phyloP scores from a whole-genome alignment of 2,888 invertebrate genomes.

The Lepidochitona cinerea region DNA sequence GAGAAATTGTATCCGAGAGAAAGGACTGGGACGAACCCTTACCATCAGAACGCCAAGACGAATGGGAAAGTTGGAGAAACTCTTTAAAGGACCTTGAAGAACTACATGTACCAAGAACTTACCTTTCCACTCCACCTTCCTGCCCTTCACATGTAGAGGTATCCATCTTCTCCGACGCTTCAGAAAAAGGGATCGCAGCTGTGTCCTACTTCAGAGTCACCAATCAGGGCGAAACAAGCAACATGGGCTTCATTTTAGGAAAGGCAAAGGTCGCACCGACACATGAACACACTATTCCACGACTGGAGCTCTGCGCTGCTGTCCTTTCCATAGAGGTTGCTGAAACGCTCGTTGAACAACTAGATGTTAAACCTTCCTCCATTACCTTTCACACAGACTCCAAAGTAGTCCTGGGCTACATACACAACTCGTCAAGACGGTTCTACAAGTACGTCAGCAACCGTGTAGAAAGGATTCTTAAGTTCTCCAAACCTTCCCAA shows the following conservation, averaged over 20 bases:
- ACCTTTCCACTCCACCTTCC: neutral
- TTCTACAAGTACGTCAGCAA: constrained; percentile 21
- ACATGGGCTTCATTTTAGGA: constrained; percentile 11
- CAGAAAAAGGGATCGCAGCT: constrained; percentile 11
- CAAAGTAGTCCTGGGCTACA: constrained; percentile 2
- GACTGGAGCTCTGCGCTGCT: constrained; percentile 20
- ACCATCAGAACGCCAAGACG: constrained; percentile 12
- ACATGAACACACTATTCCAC: constrained; percentile 21
- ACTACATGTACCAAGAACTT: neutral
- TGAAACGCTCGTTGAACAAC: neutral
- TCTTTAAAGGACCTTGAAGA: constrained; percentile 24
- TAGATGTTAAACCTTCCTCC: neutral
- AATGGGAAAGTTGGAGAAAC: constrained; percentile 32
- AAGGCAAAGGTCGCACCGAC: constrained; percentile 26
- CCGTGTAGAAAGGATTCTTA: constrained; percentile 17
- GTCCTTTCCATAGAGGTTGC: constrained; percentile 11
- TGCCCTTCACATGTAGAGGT: neutral
- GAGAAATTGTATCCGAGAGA: constrained; percentile 25
- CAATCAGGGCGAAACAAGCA: neutral
- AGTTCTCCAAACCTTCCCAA: neutral
- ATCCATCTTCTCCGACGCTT: constrained; percentile 18
- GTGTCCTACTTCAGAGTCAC: constrained; percentile 8
- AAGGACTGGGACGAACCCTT: constrained; percentile 39
- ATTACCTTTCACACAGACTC: constrained; percentile 1
- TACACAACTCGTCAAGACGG: constrained; percentile 11